Base-by-base conservation (phyloP, 2,888 invertebrate species). In the Acronicta alni region DNA sequence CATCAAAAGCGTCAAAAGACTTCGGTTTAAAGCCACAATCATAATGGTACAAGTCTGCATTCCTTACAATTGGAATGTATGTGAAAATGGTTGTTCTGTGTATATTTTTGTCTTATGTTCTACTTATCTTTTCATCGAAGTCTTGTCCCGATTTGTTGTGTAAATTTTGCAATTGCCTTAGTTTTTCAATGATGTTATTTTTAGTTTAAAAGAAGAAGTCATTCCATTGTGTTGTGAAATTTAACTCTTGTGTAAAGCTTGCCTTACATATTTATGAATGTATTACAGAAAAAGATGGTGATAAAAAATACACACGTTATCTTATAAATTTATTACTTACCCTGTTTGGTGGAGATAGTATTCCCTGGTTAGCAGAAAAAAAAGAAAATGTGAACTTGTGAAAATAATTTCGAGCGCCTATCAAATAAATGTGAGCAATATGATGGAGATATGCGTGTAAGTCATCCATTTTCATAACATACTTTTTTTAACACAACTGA, bases 331-430 rank as follows among this genome's bases (percentile, higher is more conserved):
- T 38, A 10, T 32, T 10, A 77, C 89, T 85, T 83, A 90, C 90
- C 86, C 86, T 83, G n/a, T 71, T 81, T 56, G 83, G 82, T 56
- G 75, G 83, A 41, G 89, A 87, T 58, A 89, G 69, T 35, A 73
- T 81, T 67, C 90, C 90, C 90, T 90, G 74, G 67, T 67, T 58
- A 63, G 86, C 81, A 80, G 76, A 79, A 76, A 83, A 80, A 82
- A 80, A 77, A 73, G 16, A 12, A 54, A 51, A 59, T 48, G n/a
- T 52, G 5, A 42, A 42, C 37, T 18, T 44, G n/a, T 26, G 15
- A 17, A 30, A 38, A 15, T 8, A 23, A 23, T 23, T 35, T 20
- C 32, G 15, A 43, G 10, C 15, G 35, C 35, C 52, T 52, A 35
- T 10, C 15, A 3, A 23, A 43, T 9, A 20, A 23, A 14, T 35